Evolutionary conservation across 2,888 invertebrate genomes (phyloP).

Genomic region (Synergus gifuensis): DNA sequence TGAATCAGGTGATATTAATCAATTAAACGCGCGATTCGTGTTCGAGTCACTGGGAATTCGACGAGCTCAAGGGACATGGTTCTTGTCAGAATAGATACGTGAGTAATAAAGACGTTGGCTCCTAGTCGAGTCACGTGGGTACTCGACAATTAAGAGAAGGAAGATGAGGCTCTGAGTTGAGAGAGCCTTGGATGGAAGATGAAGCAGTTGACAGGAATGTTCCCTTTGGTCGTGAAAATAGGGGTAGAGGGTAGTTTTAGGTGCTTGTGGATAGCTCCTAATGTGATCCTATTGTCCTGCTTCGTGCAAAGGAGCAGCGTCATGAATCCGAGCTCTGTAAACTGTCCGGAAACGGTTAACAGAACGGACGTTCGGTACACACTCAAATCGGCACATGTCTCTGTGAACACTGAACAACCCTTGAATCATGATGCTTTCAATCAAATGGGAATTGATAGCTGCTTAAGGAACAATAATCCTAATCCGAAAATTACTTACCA

Average conservation of each 20-base stretch:
- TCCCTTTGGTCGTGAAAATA: not conserved
- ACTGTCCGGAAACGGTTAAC: slow-evolving; percentile 75
- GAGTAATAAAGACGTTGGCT: slow-evolving; percentile 46
- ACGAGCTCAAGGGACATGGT: slow-evolving; percentile 20
- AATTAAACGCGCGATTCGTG: slow-evolving; percentile 37
- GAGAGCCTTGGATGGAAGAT: slow-evolving; percentile 9
- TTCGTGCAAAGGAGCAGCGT: slow-evolving; percentile 59
- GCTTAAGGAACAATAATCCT: not conserved
- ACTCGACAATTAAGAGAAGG: slow-evolving; percentile 59
- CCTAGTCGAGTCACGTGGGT: slow-evolving; percentile 60
- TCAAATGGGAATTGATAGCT: slow-evolving; percentile 40
- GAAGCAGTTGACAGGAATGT: slow-evolving; percentile 27
- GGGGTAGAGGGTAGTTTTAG: slow-evolving; percentile 59
- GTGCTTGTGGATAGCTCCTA: slow-evolving; percentile 64
- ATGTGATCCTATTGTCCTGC: slow-evolving; percentile 72
- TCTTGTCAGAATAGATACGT: slow-evolving; percentile 36
- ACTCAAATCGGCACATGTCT: slow-evolving; percentile 44
- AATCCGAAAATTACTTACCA: not conserved
- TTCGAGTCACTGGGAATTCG: slow-evolving; percentile 38
- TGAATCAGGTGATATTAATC: slow-evolving; percentile 13
- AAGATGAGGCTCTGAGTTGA: slow-evolving; percentile 45
- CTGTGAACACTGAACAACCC: slow-evolving; percentile 32
- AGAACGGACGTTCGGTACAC: slow-evolving; percentile 68
- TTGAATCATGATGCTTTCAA: slow-evolving; percentile 48
- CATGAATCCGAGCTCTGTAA: slow-evolving; percentile 73